Percentiles rank a stretch among this genome's conserved stretches.
phyloP scores from a whole-genome alignment of 2,888 invertebrate genomes.

The Epistrophella euchroma region DNA sequence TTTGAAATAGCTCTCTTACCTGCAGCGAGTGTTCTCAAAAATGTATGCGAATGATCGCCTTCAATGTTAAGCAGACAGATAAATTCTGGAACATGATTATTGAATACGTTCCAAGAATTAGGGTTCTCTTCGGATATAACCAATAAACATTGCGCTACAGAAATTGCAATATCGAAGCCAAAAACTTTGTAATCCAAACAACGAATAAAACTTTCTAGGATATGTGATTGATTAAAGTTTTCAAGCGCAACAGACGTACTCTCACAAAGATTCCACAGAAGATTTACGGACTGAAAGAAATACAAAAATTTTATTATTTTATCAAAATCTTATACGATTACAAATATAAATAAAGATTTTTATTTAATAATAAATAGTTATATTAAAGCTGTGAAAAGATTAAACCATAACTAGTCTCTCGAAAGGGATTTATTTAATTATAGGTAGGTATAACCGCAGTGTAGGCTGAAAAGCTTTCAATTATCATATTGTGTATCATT shows the following conservation, averaged over 20 bases:
- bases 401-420: too few relatives aligned
- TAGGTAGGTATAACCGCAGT: too few relatives aligned
- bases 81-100: slow-evolving; percentile 84
- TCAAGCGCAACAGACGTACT: slow-evolving; percentile 87
- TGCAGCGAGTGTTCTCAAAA: slow-evolving; percentile 86
- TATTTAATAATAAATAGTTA: too few relatives aligned
- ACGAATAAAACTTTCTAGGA: slow-evolving; percentile 86
- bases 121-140: slow-evolving; percentile 90
- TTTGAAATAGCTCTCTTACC: slow-evolving; percentile 78
- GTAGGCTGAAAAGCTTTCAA: neutral
- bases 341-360: too few relatives aligned
- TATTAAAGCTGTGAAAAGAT: too few relatives aligned
- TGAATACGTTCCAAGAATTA: slow-evolving; percentile 85
- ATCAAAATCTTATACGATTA: too few relatives aligned
- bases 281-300: slow-evolving; percentile 84
- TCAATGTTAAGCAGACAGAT: slow-evolving; percentile 83
- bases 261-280: slow-evolving; percentile 89
- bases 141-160: slow-evolving; percentile 88
- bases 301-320: neutral
- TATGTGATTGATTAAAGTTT: slow-evolving; percentile 87
- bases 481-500: too few relatives aligned
- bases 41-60: slow-evolving; percentile 79
- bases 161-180: slow-evolving; percentile 85
- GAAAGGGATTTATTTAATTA: too few relatives aligned
- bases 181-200: slow-evolving; percentile 86